phyloP scores from a whole-genome alignment of 2,888 invertebrate genomes.

The Quadriops clusia region DNA sequence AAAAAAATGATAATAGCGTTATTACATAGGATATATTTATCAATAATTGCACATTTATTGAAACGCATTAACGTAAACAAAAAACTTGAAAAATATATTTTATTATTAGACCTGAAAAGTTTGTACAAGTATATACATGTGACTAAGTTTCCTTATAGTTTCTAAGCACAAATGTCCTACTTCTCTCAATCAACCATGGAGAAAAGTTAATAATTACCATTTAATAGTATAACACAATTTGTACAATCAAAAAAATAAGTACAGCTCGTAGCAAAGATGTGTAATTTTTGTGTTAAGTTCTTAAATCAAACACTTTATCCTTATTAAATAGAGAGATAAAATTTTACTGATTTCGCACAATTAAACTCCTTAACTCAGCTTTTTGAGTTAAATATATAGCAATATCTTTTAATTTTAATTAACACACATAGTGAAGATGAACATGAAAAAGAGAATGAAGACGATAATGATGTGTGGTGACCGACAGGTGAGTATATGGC shows the following conservation, averaged over 20 bases:
- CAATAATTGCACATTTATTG: too few relatives aligned
- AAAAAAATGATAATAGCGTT: too few relatives aligned
- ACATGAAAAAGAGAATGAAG: constrained; percentile 22
- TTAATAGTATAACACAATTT: constrained; percentile 47
- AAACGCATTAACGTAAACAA: too few relatives aligned
- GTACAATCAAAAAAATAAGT: constrained; percentile 57
- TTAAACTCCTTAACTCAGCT: constrained; percentile 24
- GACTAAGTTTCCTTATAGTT: too few relatives aligned
- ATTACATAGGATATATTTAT: too few relatives aligned
- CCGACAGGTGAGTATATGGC: constrained; percentile 35
- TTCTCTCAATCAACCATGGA: constrained; percentile 26
- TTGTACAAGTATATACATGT: constrained; percentile 26
- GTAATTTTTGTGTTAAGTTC: constrained; percentile 28
- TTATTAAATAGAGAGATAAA: constrained; percentile 16
- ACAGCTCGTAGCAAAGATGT: constrained; percentile 59
- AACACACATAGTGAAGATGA: constrained; percentile 28
- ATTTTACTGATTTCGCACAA: constrained; percentile 25
- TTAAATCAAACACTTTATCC: constrained; percentile 14
- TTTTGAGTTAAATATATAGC: constrained; percentile 26
- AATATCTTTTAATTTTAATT: constrained; percentile 31
- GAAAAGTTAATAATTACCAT: constrained; percentile 27
- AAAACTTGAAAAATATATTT: constrained; percentile 7
- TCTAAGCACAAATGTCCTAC: too few relatives aligned
- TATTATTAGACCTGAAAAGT: constrained; percentile 22
- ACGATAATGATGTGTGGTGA: constrained; percentile 19